Conservation (phyloP, 2,797 vertebrate genomes). For the Clarias laeviceps region DNA sequence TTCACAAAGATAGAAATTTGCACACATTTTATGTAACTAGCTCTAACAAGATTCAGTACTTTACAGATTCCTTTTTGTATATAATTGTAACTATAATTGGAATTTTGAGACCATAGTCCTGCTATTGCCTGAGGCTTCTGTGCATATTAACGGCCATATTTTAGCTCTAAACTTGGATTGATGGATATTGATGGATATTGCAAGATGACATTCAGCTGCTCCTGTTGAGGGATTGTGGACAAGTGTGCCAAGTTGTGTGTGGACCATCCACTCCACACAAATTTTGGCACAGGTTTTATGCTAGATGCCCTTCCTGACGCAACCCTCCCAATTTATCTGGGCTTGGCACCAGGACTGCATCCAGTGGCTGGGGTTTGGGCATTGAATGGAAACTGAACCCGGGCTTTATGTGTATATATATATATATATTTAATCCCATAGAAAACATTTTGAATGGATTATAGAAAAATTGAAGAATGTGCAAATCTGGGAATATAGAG, state of each 20-base stretch:
- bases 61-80: background rate
- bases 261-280: too few relatives aligned
- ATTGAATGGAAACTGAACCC: too few relatives aligned
- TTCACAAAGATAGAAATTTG: background rate
- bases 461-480: background rate
- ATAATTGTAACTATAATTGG: background rate
- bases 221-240: too few relatives aligned
- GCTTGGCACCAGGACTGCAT: too few relatives aligned
- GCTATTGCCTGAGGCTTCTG: background rate
- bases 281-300: too few relatives aligned
- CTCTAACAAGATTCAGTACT: background rate
- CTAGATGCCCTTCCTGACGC: too few relatives aligned
- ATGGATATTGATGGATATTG: background rate
- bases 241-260: too few relatives aligned
- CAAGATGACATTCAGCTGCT: background rate
- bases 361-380: too few relatives aligned
- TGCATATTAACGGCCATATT: background rate
- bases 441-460: background rate
- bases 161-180: background rate
- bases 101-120: background rate
- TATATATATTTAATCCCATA: background rate
- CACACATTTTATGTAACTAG: background rate
- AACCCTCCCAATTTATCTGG: too few relatives aligned
- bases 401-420: too few relatives aligned
- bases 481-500: background rate